Base-by-base conservation (phyloP, 2,888 invertebrate species). In the Drosophila seclusa region DNA sequence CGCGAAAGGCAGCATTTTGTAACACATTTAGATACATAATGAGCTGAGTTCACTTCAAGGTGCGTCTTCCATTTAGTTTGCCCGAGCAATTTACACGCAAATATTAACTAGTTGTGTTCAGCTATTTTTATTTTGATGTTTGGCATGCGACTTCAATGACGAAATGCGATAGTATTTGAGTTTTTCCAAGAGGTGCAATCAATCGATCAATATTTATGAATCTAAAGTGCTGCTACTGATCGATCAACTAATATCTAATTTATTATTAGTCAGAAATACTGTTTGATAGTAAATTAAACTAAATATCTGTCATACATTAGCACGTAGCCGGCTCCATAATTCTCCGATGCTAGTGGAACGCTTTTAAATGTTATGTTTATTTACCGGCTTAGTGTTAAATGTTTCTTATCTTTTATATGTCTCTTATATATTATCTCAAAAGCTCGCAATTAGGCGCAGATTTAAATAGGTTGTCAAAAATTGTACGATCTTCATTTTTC, bases 1-100 rank as follows among this genome's bases (percentile, higher is more conserved):
- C 68, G 80, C 54, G 27, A 64, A 63, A 0, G 0, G 13, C 24
- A 18, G 48, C n/a, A 66, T 52, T 65, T 53, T 53, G 53, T 36
- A 68, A 76, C 49, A 62, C 24, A 42, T 49, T 49, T 53, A 48
- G 59, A 63, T 40, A 18, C 54, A 53, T 11, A 21, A 36, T 18
- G n/a, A 54, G 7, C 40, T 31, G 45, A 38, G 8, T 34, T 34
- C 1, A 13, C 11, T 62, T 75, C 66, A 77, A 69, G 68, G 65
- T 75, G 32, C n/a, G 13, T 64, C 61, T 68, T 50, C 42, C 48
- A 34, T 67, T 55, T 10, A 10, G 52, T 70, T 68, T 68, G 52
- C 60, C 48, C 18, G 31, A 67, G 61, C 68, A 68, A n/a, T 83
- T 79, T 29, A 66, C 81, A 74, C 50, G 63, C 76, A 73, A 83